Conservation (phyloP, 2,888 invertebrate genomes). For the Tiliacea citrago region DNA sequence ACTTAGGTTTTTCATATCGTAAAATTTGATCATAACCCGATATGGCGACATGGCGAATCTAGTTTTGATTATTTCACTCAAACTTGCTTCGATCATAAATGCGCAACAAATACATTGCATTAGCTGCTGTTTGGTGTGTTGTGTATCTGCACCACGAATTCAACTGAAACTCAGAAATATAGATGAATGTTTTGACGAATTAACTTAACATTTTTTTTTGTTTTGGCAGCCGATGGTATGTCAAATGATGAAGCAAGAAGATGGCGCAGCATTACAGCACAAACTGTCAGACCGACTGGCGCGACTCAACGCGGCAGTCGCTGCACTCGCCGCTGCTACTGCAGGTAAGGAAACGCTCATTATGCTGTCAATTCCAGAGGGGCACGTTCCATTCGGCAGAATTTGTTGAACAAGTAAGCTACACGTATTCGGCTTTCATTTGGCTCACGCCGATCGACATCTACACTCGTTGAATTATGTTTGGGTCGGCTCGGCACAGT, state of each 20-base stretch:
- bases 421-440: neutral
- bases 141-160: neutral
- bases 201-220: neutral
- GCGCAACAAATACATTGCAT: neutral
- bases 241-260: constrained; percentile 45
- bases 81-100: neutral
- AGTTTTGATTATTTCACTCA: neutral
- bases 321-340: constrained; percentile 57
- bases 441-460: neutral
- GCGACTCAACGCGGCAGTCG: constrained; percentile 70
- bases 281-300: constrained; percentile 58
- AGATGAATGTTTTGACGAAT: neutral
- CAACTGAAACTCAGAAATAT: neutral
- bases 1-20: neutral
- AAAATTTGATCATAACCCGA: neutral
- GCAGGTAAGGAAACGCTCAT: constrained; percentile 2
- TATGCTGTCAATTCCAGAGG: neutral
- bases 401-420: neutral
- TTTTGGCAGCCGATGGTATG: constrained; percentile 23
- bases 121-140: neutral
- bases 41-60: neutral
- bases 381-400: neutral
- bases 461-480: neutral
- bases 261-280: constrained; percentile 45
- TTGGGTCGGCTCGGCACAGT: neutral